A percentile compares a stretch with the other conserved stretches of the same genome.
phyloP scores from a whole-genome alignment of 2,888 invertebrate species.

The Malthinus flaveolus region DNA sequence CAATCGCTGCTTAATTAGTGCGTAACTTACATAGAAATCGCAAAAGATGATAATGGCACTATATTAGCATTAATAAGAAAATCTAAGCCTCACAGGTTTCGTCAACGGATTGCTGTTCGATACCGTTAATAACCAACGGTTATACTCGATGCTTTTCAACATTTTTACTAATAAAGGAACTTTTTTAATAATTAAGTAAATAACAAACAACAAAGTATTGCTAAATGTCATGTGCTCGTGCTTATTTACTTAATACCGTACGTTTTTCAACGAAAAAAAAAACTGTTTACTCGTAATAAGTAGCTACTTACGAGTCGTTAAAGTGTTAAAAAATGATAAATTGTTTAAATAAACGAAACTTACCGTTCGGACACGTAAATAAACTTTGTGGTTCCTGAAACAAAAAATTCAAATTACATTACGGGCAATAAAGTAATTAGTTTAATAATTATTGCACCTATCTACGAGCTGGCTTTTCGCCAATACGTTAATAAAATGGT shows the following conservation, averaged over 20 bases:
- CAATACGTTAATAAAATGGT: too few species aligned
- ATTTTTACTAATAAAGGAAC: constrained; percentile 26
- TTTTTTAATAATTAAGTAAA: constrained; percentile 1
- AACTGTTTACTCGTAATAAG: background rate
- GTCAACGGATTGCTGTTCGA: constrained; percentile 27
- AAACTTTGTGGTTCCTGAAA: constrained; percentile 66
- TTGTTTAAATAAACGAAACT: constrained; percentile 52
- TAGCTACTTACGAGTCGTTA: background rate
- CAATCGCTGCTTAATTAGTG: background rate
- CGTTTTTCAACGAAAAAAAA: too few species aligned
- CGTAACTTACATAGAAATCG: background rate
- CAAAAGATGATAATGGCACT: background rate
- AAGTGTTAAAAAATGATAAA: background rate
- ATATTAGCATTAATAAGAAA: too few species aligned
- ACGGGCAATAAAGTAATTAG: background rate
- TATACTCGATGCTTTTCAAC: constrained; percentile 34
- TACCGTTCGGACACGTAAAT: constrained; percentile 75
- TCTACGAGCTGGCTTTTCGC: too few species aligned
- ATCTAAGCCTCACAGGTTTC: constrained; percentile 5
- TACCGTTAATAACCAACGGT: constrained; percentile 44
- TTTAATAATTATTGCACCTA: too few species aligned
- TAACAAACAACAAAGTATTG: background rate
- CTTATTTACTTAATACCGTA: too few species aligned
- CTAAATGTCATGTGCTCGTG: too few species aligned
- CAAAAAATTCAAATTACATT: constrained; percentile 38